These are phyloP conservation scores for Xestia ashworthii DNA, from an alignment of 2,888 invertebrate genomes.

Conservation along the genomic window DNA sequence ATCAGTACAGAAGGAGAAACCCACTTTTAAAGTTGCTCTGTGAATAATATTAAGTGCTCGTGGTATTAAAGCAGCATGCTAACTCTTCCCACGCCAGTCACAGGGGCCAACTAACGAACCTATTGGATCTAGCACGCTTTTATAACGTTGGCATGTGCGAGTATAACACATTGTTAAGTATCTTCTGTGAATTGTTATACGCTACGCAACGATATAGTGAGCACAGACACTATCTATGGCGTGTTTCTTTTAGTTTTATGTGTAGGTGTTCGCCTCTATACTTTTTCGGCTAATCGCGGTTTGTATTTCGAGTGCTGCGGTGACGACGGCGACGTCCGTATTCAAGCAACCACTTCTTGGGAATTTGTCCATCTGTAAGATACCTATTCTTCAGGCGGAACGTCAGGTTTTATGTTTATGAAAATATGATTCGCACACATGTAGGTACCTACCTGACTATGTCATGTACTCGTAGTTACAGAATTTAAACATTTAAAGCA, in stretches of 20 bases:
- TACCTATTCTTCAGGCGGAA: neutral
- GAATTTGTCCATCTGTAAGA: neutral
- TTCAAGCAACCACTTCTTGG: neutral
- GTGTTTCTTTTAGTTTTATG: neutral
- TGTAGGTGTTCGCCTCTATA: neutral
- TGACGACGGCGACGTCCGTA: neutral
- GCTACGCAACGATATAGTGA: constrained; percentile 11
- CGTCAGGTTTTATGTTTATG: too few species aligned
- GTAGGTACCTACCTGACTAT: too few species aligned
- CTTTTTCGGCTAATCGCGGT: neutral
- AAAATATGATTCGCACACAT: too few species aligned
- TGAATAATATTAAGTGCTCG: neutral
- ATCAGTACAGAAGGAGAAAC: neutral
- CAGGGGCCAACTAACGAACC: constrained; percentile 32
- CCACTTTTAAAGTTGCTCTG: neutral
- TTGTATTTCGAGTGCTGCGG: neutral
- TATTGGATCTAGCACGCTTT: constrained; percentile 41
- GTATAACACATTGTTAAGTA: neutral
- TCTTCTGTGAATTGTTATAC: constrained; percentile 7
- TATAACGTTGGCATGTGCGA: constrained; percentile 43
- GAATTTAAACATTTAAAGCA: too few species aligned
- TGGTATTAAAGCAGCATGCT: neutral
- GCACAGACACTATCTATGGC: neutral
- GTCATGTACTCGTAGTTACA: too few species aligned
- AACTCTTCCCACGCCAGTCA: constrained; percentile 23